Base-by-base conservation (phyloP, 2,797 vertebrate genomes). In the Lepus townsendii region DNA sequence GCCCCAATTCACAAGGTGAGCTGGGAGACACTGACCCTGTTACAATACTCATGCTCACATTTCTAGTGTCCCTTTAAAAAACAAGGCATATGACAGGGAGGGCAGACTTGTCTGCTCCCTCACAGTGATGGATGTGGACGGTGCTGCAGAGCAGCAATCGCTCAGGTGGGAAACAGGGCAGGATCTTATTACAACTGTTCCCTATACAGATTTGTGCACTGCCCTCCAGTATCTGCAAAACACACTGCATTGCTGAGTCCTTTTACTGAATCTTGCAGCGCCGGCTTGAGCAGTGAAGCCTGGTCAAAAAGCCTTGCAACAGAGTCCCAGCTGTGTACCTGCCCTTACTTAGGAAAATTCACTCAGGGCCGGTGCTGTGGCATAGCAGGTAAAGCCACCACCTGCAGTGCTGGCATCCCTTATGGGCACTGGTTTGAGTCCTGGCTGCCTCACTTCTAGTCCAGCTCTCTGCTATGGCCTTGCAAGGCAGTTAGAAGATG, bases 41-140 rank as follows among this genome's bases (percentile, higher is more conserved):
- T 27, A 20, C 12, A 83, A 26, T 22, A 69, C n/a, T 92, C 50
- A 75, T 38, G 69, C 19, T 62, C 32, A 42, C 68, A 82, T 92
- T 60, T 3, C 2, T 69, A 0, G 78, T 83, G 62, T 79, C 5
- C 0, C 57, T 19, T 78, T 47, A 69, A 80, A 50, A 80, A 57
- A 54, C 19, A 71, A 96, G 65, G 77, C 65, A 71, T 54, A 71
- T 62, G 82, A 88, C 71, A 76, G 22, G 30, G 16, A 76, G 9
- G 20, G 14, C 19, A 30, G 73, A 86, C 57, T 52, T 30, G 11
- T 52, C 35, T 65, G 16, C 26, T 88, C 54, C 47, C 22, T 95
- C 4, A 65, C 47, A 3, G 22, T 78, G 90, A 97, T 35, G 91
- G 92, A 97, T 97, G 94, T 38, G 60, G 63, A 50, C 65, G 71